Evolutionary conservation across 2,113 vertebrate species (phyloP), one percentile per base, ranked within the genome.

Genomic region (Myxocyprinus asiaticus): DNA sequence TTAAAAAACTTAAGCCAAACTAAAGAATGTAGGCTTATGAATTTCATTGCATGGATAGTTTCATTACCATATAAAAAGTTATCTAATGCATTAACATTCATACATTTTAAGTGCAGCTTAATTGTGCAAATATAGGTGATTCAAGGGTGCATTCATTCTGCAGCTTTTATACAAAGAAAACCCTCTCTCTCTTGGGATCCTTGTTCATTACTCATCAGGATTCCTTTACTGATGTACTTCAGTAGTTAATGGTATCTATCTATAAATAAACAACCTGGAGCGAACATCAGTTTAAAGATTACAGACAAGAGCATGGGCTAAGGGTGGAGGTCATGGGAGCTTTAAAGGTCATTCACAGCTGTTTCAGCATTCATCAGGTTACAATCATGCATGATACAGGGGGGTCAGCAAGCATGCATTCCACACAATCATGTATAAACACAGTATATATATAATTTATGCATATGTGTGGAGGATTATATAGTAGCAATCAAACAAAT

Each of bases 301-400:
- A 68, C 1, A 73, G 47, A 61, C 22, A 33, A 33, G 3, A 33
- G 74, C n/a, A 53, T 45, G 7, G 66, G 59, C 6, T 68, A 45
- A 51, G 70, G 64, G 33, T 76, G 43, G 65, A 79, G 47, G 77
- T 79, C 70, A 50, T 17, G 22, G 7, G 43, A 77, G 72, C 59
- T 82, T 64, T 75, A 79, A 82, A 82, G 81, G 83, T 82, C 59
- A 48, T 67, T 80, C 51, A 76, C 47, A 83, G 81, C 81, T 81
- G 80, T 72, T 81, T 61, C 51, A 68, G 56, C 67, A 66, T 77
- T 79, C 71, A 76, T 78, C 75, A 59, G 77, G 75, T 80, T 78
- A 83, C 66, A 81, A 45, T 33, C 48, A 6, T 58, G 33, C 51
- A 45, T 22, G 67, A 77, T 47, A 62, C 48, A 71, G 33, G 47